Conservation (phyloP, 2,797 vertebrate genomes). For the Lithobates pipiens region DNA sequence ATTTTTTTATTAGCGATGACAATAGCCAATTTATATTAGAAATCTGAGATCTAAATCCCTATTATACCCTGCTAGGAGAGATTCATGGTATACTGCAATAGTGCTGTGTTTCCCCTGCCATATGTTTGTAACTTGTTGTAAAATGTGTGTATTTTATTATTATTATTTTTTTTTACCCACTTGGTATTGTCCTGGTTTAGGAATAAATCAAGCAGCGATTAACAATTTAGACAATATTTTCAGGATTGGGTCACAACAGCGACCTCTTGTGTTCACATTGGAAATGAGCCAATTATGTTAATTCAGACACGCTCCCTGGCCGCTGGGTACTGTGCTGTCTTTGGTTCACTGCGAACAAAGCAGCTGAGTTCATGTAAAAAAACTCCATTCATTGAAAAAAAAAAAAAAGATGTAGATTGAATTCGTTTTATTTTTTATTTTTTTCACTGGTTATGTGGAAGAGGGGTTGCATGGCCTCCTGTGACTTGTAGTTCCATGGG, state of each 20-base stretch:
- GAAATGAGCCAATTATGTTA: constrained; percentile 56
- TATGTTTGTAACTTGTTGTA: not conserved
- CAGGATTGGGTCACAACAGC: constrained; percentile 70
- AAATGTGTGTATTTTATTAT: not conserved
- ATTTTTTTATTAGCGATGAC: too few species aligned
- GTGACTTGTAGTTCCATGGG: too few species aligned
- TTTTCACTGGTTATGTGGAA: too few species aligned
- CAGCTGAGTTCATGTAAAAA: too few species aligned
- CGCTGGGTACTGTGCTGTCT: constrained; percentile 62
- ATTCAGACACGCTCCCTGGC: constrained; percentile 48
- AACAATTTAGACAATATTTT: constrained; percentile 62
- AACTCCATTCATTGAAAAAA: not conserved
- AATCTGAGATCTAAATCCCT: too few species aligned
- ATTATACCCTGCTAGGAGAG: too few species aligned
- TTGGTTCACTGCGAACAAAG: not conserved
- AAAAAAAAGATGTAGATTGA: too few species aligned
- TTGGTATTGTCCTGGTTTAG: constrained; percentile 48
- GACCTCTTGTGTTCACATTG: constrained; percentile 76
- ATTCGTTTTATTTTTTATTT: too few species aligned
- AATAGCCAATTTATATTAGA: too few species aligned
- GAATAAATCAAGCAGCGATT: constrained; percentile 62
- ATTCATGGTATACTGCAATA: not conserved
- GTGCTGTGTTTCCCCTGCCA: not conserved
- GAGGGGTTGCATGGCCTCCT: too few species aligned
- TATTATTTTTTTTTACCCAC: not conserved